Evolutionary conservation across 1,140 invertebrate genomes (phyloP).

Genomic region (Adoxophyes honmai): DNA sequence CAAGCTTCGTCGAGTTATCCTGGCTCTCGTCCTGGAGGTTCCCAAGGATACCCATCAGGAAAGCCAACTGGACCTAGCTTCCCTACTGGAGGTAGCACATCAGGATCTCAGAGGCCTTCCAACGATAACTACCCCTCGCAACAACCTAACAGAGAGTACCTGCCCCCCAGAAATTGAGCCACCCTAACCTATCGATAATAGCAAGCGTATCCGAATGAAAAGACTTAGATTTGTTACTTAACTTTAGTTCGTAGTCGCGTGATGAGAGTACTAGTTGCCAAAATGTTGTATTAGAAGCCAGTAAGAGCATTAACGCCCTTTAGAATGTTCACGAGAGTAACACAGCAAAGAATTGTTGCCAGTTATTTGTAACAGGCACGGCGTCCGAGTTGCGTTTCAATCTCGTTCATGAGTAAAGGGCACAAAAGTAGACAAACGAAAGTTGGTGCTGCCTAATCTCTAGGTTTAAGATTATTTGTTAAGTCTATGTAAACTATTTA

Average conservation of each 20-base stretch:
- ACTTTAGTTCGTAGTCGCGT: constrained; percentile 1
- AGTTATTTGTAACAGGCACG: no score
- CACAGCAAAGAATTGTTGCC: not conserved
- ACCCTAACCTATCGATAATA: not conserved
- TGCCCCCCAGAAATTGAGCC: constrained; percentile 73
- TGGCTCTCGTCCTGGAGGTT: constrained; percentile 35
- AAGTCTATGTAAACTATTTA: not conserved
- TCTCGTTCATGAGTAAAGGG: not conserved
- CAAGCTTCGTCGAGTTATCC: constrained; percentile 57
- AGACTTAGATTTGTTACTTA: constrained; percentile 22
- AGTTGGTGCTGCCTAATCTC: constrained; percentile 50
- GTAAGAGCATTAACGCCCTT: constrained; percentile 21
- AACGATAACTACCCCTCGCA: constrained; percentile 34
- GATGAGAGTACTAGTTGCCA: constrained; percentile 15
- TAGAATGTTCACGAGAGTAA: not conserved
- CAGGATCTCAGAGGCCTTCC: constrained; percentile 34
- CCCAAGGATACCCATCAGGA: constrained; percentile 65
- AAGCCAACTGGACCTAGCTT: constrained; percentile 66
- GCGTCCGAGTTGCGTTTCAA: no score
- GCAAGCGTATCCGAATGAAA: constrained; percentile 24
- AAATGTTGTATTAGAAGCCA: constrained; percentile 26
- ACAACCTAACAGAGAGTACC: constrained; percentile 78
- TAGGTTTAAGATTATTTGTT: not conserved
- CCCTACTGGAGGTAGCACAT: constrained; percentile 36
- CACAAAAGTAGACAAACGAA: constrained; percentile 43